phyloP scores from a whole-genome alignment of 2,888 invertebrate species.

The Lutraria lutraria region DNA sequence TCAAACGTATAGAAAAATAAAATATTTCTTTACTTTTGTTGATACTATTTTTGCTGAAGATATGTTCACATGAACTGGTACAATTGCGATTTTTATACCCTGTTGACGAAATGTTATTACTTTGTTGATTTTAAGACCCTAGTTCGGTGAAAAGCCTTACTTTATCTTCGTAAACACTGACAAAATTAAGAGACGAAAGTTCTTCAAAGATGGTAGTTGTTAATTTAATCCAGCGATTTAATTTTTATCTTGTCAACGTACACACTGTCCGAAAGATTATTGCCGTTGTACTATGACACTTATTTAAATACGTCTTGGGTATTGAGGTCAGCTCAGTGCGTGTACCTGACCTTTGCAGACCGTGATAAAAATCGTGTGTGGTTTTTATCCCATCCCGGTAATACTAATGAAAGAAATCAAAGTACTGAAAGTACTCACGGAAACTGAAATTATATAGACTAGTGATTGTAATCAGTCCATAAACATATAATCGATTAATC shows the following conservation, averaged over 20 bases:
- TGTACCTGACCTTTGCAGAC: neutral
- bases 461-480: too few species aligned
- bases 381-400: neutral
- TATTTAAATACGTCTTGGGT: neutral
- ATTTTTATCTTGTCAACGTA: neutral
- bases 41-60: neutral
- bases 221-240: neutral
- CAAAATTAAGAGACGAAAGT: neutral
- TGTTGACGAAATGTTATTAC: neutral
- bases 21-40: neutral
- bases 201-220: neutral
- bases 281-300: neutral
- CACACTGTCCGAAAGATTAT: neutral
- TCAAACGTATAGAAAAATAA: neutral
- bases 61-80: neutral
- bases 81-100: neutral
- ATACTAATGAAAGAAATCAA: too few species aligned
- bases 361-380: neutral
- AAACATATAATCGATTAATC: too few species aligned
- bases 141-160: neutral
- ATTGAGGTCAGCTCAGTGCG: neutral
- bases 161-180: neutral
- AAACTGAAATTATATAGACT: too few species aligned
- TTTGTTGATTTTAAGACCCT: neutral
- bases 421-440: too few species aligned